Base-by-base conservation (phyloP, 2,797 vertebrate species). In the Arnoldichthys spilopterus region DNA sequence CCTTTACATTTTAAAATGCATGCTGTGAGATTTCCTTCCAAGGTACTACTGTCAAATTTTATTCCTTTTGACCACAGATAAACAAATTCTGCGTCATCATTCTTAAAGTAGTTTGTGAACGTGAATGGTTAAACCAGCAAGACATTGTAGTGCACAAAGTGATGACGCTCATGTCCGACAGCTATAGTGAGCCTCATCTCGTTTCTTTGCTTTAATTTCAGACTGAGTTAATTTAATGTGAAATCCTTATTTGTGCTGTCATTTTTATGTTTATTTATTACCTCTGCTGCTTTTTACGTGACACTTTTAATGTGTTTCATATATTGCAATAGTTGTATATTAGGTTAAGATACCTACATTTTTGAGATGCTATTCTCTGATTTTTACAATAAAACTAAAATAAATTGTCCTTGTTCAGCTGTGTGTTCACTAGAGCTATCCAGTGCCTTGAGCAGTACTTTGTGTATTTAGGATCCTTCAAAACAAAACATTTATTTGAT, bases 211-310 rank as follows among this genome's bases (percentile, higher is more conserved):
- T 64, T 67, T 67, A 16, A 37, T 56, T 53, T 15, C 40, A 49
- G 13, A 37, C 13, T 7, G 20, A 30, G 28, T 22, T 75, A 32
- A 62, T 30, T 75, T 69, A 75, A 54, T 75, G 26, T n/a, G 1
- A 74, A 62, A 13, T 24, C 22, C 24, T 56, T 51, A 22, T 0
- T 71, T 56, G 32, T 26, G 47, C 2, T 24, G 3, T 54, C 26
- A 49, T 66, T 45, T 58, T 66, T 40, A 26, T 74, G 73, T 32
- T 80, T 75, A 70, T 75, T 80, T 63, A 63, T 63, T n/a, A 22
- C 20, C 30, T 5, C 26, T 56, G 24, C 49, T 76, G 54, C 6
- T 70, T 53, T 51, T 71, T 53, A 70, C 9, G 16, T 28, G 67
- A 70, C 67, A 70, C 67, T 53, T 51, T n/a, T 32, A 32, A 37